Evolutionary conservation across 1,140 invertebrate species (phyloP), one percentile per base, ranked within the genome.

Genomic region (Eufriesea mexicana): DNA sequence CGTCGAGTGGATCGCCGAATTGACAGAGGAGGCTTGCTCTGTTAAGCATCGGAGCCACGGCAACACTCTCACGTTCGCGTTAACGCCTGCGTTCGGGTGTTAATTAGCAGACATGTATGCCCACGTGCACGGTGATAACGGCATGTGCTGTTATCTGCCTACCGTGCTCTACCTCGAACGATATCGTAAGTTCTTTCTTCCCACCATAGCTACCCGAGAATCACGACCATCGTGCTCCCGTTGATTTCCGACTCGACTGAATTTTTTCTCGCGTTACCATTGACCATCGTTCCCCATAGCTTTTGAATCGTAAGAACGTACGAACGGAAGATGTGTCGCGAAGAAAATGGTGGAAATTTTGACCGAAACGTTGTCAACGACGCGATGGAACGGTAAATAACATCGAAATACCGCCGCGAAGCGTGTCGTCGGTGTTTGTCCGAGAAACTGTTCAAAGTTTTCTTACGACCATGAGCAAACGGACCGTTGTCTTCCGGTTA

Each of bases 121-220:
- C 79, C 93, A 94, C 89, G 89, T 93, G 79, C 92, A 94, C 84
- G 92, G 91, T 16, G 93, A 93, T 84, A 93, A 94, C 90, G 93
- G 92, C 92, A 93, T 93, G 90, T 93, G 92, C 90, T 93, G 93
- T 92, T 93, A 93, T 89, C 86, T 94, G 78, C 92, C 92, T 12
- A 93, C 92, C 51, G 91, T 93, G 47, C 91, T 94, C 71, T 93
- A 94, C 81, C 89, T 94, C 68, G 93, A 94, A 72, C 91, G 92
- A 86, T 93, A 91, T 80, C 92, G 93, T 94, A 93, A 94, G 93
- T 94, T 82, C 12, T 55, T 77, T 16, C 6, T 62, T 62, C 25
- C 7, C 12, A 23, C 35, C 6, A 8, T 42, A 2, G 23, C 10
- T 9, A 1, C 20, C 35, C 42, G 42, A 8, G 0, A 42, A 35